Conservation (phyloP, 2,888 invertebrate species). For the Exephanes ischioxanthus region DNA sequence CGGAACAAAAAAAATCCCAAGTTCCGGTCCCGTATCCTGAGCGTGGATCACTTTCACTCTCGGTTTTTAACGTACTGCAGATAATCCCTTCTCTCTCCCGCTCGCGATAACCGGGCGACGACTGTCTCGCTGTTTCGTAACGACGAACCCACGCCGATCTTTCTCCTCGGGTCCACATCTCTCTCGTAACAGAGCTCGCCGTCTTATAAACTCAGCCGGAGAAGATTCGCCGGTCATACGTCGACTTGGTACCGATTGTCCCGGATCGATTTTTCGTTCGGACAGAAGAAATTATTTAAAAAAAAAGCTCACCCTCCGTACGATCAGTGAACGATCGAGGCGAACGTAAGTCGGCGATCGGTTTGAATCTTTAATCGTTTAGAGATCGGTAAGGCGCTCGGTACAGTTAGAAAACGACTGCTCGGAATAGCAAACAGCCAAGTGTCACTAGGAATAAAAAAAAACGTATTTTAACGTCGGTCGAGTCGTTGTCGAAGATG, state of each 20-base stretch:
- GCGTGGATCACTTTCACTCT: conserved; percentile 84
- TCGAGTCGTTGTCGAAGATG: conserved; percentile 14
- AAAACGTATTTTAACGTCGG: background rate
- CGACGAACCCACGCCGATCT: conserved; percentile 73
- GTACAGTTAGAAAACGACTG: background rate
- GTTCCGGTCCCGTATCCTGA: conserved; percentile 81
- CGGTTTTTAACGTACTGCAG: conserved; percentile 74
- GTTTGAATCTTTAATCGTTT: background rate
- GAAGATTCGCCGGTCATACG: conserved; percentile 56
- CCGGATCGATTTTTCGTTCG: conserved; percentile 12
- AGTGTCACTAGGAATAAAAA: background rate
- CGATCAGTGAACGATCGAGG: background rate
- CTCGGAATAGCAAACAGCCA: background rate
- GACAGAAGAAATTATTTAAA: background rate
- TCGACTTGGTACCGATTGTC: conserved; percentile 28
- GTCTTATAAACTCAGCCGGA: conserved; percentile 75
- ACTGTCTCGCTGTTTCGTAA: conserved; percentile 50
- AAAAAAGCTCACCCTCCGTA: background rate
- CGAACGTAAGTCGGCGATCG: background rate
- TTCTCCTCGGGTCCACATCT: conserved; percentile 62
- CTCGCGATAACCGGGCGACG: background rate
- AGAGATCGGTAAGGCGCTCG: background rate
- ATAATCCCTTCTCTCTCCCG: conserved; percentile 36
- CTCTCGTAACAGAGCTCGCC: conserved; percentile 48
- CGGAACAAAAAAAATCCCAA: conserved; percentile 38